Evolutionary conservation across 2,888 invertebrate species (phyloP).

Genomic region (Teleiodes luculella): DNA sequence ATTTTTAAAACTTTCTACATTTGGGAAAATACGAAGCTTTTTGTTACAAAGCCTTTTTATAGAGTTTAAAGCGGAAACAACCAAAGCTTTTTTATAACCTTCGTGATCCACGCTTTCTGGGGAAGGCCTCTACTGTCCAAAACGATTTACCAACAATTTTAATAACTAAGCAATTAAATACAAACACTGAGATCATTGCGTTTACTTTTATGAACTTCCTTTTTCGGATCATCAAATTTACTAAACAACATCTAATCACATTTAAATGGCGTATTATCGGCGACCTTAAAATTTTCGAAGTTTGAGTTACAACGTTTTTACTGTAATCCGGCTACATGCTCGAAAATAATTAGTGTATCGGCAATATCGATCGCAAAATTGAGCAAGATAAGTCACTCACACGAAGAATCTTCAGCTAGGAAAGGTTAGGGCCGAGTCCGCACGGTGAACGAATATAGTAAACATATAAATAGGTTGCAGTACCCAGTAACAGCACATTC

Average conservation of each 20-base stretch:
- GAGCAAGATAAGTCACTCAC: conserved; percentile 47
- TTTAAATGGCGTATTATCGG: background rate
- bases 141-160: background rate
- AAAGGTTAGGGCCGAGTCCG: conserved; percentile 66
- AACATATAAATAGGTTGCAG: conserved; percentile 70
- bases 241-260: background rate
- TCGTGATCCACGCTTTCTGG: background rate
- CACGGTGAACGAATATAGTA: conserved; percentile 61
- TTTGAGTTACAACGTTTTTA: background rate
- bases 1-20: no score
- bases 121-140: background rate
- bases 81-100: background rate
- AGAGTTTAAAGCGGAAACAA: no score
- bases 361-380: conserved; percentile 60
- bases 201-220: conserved; percentile 1
- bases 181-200: background rate
- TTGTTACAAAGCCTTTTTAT: no score
- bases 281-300: background rate
- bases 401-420: conserved; percentile 44
- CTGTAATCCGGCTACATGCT: background rate
- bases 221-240: background rate
- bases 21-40: no score
- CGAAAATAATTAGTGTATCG: conserved; percentile 61
- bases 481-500: conserved; percentile 51
- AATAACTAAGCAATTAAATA: background rate